Evolutionary conservation across 2,113 vertebrate genomes (phyloP), one percentile per base, ranked within the genome.

Genomic region (Drymodes brunneopygia): DNA sequence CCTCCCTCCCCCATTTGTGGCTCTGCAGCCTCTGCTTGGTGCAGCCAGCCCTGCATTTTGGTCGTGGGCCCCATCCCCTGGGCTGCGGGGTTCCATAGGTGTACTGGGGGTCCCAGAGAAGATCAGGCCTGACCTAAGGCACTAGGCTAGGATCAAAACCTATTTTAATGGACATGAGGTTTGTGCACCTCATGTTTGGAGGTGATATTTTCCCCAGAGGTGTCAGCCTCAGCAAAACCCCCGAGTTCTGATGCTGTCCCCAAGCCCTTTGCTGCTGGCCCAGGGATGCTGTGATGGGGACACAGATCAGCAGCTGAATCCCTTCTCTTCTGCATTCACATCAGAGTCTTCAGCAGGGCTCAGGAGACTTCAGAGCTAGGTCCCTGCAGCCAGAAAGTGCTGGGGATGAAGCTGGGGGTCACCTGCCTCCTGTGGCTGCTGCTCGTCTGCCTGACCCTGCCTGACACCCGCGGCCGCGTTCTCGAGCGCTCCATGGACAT

Each of bases 341-440:
- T 23, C 4, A 0, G 62, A 67, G 14, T 4, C 56, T 45, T 58
- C 2, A 51, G 47, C 27, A 62, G 25, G 31, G 27, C 11, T 65
- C 14, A 0, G 23, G 50, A 69, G 10, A 24, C 15, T 73, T 51
- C 5, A 3, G 3, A 15, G 5, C 38, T 2, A 12, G 82, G 40
- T 21, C 33, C 5, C 27, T 2, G 11, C 2, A 0, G 17, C 21
- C 33, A 2, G 6, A 54, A 58, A 33, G 48, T 1, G 12, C 12
- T 31, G 14, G 90, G 66, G 72, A 98, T 98, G 98, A 97, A 92
- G 89, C 50, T 84, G 53, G 56, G 70, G 8, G 15, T 70, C 10
- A 3, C 60, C 86, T 97, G 97, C 92, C 95, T 98, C 66, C 47
- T 97, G 48, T 96, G 98, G 72, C 75, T 98, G 96, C 95, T 99